A percentile compares a stretch with the other conserved stretches of the same genome.
These are phyloP conservation scores for Podocnemis expansa DNA, from an alignment of 2,113 vertebrate genomes.

Conservation along the genomic window DNA sequence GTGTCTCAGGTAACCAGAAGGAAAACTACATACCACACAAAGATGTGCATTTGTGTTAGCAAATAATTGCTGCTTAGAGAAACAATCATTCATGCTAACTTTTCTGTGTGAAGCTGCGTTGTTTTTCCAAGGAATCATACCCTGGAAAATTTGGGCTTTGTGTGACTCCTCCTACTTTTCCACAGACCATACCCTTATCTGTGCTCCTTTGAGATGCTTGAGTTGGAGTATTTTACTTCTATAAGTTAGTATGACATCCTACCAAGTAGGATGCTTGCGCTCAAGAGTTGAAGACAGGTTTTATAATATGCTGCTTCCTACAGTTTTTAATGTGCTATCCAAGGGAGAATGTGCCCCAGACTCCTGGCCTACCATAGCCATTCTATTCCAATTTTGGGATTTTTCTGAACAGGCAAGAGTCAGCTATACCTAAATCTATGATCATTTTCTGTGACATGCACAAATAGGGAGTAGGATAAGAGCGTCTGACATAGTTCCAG, in stretches of 20 bases:
- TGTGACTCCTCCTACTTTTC: background rate
- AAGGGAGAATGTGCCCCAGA: background rate
- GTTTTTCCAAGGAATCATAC: background rate
- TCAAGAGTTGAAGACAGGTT: background rate
- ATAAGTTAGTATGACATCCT: background rate
- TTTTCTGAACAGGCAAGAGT: background rate
- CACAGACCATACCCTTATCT: background rate
- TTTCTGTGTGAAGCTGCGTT: background rate
- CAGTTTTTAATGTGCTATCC: background rate
- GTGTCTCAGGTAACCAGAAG: background rate
- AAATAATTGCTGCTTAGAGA: background rate
- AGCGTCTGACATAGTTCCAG: background rate
- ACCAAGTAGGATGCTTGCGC: background rate
- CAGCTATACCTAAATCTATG: background rate
- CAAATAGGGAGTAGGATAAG: background rate
- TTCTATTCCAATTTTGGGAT: background rate
- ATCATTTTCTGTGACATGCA: background rate
- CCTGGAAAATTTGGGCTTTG: background rate
- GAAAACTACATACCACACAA: background rate
- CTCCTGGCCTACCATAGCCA: background rate
- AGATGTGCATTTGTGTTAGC: background rate
- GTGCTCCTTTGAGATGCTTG: background rate
- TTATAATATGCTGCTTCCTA: conserved; percentile 2
- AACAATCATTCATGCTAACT: background rate
- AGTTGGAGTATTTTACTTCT: background rate